Evolutionary conservation across 1,140 invertebrate species (phyloP).

Genomic region (Sweltsa coloradensis): DNA sequence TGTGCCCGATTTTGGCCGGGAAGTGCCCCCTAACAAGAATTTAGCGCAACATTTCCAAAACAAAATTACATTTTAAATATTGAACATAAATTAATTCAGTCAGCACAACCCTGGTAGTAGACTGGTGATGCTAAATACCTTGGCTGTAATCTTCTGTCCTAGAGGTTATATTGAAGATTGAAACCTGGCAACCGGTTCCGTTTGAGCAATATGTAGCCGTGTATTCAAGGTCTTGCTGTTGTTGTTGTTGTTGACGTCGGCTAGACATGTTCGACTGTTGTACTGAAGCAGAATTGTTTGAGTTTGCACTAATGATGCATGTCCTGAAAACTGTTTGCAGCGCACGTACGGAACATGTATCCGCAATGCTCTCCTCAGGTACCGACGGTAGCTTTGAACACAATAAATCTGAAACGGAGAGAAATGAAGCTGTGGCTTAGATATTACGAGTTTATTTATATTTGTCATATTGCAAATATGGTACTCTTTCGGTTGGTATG

Average conservation of each 20-base stretch:
- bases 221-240: slow-evolving; percentile 15
- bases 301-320: slow-evolving; percentile 21
- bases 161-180: neutral
- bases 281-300: slow-evolving; percentile 21
- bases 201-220: slow-evolving; percentile 6
- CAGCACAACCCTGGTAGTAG: too few species aligned
- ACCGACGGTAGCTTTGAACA: slow-evolving; percentile 46
- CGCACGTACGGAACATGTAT: slow-evolving; percentile 8
- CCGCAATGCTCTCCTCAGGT: slow-evolving; percentile 40
- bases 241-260: slow-evolving; percentile 14
- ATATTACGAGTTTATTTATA: neutral
- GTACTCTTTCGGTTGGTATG: too few species aligned
- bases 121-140: too few species aligned
- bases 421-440: slow-evolving; percentile 8
- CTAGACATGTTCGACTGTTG: neutral
- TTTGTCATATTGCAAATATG: neutral
- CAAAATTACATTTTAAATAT: too few species aligned
- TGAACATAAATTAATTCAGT: too few species aligned
- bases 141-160: neutral
- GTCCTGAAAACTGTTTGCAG: neutral
- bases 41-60: too few species aligned
- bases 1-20: too few species aligned
- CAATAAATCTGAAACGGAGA: slow-evolving; percentile 37
- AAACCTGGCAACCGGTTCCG: neutral
- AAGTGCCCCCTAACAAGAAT: too few species aligned